Percentiles rank a stretch among this genome's conserved stretches.
Evolutionary conservation across 2,113 vertebrate species (phyloP).

Genomic region (Hystrix brachyura): DNA sequence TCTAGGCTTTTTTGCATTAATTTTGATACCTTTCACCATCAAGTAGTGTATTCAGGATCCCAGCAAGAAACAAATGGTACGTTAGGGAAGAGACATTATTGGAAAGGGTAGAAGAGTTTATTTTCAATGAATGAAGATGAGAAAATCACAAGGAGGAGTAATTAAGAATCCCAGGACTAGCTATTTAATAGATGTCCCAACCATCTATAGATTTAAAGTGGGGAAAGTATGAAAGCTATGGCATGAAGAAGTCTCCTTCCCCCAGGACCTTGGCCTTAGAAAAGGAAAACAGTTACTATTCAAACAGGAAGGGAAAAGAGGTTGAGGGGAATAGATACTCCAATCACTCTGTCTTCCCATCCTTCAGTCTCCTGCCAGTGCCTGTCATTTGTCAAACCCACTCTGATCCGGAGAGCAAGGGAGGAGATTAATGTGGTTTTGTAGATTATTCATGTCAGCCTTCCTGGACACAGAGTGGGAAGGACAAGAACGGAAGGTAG

Average conservation of each 20-base stretch:
- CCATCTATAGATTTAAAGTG: neutral
- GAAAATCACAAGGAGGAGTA: neutral
- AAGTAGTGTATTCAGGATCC: neutral
- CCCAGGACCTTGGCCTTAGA: neutral
- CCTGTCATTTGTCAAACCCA: neutral
- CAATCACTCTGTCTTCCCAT: neutral
- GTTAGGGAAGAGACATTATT: neutral
- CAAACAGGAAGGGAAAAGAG: neutral
- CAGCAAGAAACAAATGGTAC: neutral
- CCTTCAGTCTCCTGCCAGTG: neutral
- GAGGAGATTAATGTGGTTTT: neutral
- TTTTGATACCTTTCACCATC: slow-evolving; percentile 38
- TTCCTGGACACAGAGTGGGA: neutral
- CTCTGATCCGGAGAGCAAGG: neutral
- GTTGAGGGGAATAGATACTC: neutral
- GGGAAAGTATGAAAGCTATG: neutral
- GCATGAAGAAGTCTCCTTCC: neutral
- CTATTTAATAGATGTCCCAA: neutral
- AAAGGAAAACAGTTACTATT: neutral
- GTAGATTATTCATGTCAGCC: neutral
- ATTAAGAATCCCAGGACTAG: neutral
- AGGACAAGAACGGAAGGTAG: neutral
- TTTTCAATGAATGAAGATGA: slow-evolving; percentile 44
- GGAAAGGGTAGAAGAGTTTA: neutral
- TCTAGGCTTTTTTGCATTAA: neutral